Evolutionary conservation across 1,140 invertebrate genomes (phyloP), one percentile per base, ranked within the genome.

Genomic region (Wiebesia pumilae): DNA sequence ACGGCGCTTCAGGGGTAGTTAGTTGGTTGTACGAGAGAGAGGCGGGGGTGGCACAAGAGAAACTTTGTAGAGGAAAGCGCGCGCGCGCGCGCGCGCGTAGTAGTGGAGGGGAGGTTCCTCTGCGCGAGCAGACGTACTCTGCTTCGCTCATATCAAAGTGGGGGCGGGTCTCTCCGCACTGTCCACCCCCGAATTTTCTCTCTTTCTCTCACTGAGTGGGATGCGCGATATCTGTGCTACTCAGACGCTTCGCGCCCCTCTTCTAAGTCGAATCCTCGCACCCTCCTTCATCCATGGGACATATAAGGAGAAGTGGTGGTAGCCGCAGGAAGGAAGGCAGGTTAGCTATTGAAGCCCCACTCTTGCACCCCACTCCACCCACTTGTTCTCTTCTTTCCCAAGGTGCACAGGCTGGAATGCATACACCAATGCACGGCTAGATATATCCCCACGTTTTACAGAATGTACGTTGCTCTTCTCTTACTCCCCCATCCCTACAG

Each of bases 81-180:
- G 82, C 84, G 86, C 81, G 78, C 78, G 85, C 47, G 82, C 77
- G 82, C 84, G 86, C 81, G 78, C 78, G n/a, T 47, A 16, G 4
- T 35, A 27, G 81, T 87, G 90, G 91, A 90, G 91, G 92, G 92
- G 91, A 90, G 91, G 90, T 89, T 89, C 88, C 87, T 88, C 88
- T 91, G 92, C 91, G 91, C 91, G 90, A 90, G 90, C 90, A 90
- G 89, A 90, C 89, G 90, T 87, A 87, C 89, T 91, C 90, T 90
- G 85, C 69, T 78, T 82, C 77, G 91, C 90, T 88, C 90, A 90
- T 90, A 90, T 91, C 88, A 90, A 91, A 93, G 89, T 92, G 91
- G 92, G 93, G 93, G 93, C 93, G 93, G 93, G 92, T 92, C 92
- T 94, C 92, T 91, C 91, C 27, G 27, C 81, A 27, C 86, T 81